These are phyloP conservation scores for Pilophorus perplexus DNA, from an alignment of 2,888 invertebrate species.

Conservation along the genomic window DNA sequence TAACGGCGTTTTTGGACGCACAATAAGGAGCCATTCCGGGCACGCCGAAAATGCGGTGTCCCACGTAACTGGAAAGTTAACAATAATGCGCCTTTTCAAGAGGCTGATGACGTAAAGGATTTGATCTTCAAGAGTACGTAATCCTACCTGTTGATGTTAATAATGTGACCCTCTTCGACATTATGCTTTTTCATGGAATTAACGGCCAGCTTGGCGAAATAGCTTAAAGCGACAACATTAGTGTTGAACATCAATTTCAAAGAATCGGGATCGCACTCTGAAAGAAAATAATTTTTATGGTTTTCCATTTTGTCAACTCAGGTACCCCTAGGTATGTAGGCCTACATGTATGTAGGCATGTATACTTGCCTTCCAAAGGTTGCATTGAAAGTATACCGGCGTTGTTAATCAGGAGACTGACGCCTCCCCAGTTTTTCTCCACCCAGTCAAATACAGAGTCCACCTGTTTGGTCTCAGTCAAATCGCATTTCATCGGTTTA, in stretches of 20 bases:
- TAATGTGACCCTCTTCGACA: slow-evolving; percentile 34
- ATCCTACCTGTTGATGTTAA: slow-evolving; percentile 42
- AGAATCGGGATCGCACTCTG: slow-evolving; percentile 23
- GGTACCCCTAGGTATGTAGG: neutral
- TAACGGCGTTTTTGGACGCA: slow-evolving; percentile 34
- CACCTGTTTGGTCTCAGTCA: slow-evolving; percentile 16
- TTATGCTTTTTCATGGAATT: slow-evolving; percentile 31
- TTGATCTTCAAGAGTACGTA: too few species aligned
- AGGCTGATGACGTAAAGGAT: too few species aligned
- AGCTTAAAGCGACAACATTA: slow-evolving; percentile 22
- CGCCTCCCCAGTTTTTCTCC: slow-evolving; percentile 32
- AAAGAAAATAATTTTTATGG: neutral
- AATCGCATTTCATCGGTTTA: slow-evolving; percentile 33
- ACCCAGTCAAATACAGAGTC: slow-evolving; percentile 25
- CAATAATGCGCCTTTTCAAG: neutral
- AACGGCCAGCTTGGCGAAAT: slow-evolving; percentile 33
- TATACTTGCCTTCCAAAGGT: slow-evolving; percentile 24
- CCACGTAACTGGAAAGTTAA: slow-evolving; percentile 19
- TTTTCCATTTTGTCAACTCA: too few species aligned
- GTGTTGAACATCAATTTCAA: slow-evolving; percentile 28
- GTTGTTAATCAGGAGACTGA: slow-evolving; percentile 30
- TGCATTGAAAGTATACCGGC: slow-evolving; percentile 28
- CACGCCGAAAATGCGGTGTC: slow-evolving; percentile 31
- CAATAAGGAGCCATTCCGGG: slow-evolving; percentile 35
- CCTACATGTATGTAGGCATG: neutral